phyloP scores from a whole-genome alignment of 2,113 vertebrate genomes.

The Rhea pennata region DNA sequence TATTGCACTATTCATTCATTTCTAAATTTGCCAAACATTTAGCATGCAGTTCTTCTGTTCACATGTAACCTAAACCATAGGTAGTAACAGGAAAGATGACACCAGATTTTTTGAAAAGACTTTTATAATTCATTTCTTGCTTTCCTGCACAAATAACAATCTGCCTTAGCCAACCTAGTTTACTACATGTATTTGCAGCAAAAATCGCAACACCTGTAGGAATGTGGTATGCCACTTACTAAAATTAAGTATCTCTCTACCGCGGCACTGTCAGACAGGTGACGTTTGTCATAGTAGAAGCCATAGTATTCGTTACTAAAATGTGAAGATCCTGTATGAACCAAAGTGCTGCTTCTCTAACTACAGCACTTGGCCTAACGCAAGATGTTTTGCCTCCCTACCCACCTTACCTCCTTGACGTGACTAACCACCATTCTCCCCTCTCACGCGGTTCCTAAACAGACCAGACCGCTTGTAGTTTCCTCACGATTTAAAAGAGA shows the following conservation, averaged over 20 bases:
- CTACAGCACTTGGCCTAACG: neutral
- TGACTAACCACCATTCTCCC: neutral
- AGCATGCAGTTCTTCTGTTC: fast-evolving
- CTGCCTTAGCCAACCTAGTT: neutral
- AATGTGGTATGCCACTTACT: neutral
- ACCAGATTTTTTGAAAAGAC: neutral
- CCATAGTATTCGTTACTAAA: fast-evolving
- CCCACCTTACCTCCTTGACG: neutral
- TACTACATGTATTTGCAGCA: neutral
- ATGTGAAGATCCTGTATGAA: too few species aligned
- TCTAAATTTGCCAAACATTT: neutral
- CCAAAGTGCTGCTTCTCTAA: neutral
- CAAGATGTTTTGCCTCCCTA: neutral
- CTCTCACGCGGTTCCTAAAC: neutral
- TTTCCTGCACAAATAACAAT: neutral
- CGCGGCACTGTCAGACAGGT: neutral
- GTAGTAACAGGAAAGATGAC: neutral
- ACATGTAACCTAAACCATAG: neutral
- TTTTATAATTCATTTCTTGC: neutral
- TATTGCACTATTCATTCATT: fast-evolving
- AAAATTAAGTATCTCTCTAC: neutral
- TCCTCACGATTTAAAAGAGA: neutral
- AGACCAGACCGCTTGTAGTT: neutral
- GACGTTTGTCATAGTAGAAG: neutral
- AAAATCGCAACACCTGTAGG: neutral